Percentiles rank a stretch among this genome's conserved stretches.
phyloP scores from a whole-genome alignment of 2,113 vertebrate genomes.

The Atlantisia rogersi region DNA sequence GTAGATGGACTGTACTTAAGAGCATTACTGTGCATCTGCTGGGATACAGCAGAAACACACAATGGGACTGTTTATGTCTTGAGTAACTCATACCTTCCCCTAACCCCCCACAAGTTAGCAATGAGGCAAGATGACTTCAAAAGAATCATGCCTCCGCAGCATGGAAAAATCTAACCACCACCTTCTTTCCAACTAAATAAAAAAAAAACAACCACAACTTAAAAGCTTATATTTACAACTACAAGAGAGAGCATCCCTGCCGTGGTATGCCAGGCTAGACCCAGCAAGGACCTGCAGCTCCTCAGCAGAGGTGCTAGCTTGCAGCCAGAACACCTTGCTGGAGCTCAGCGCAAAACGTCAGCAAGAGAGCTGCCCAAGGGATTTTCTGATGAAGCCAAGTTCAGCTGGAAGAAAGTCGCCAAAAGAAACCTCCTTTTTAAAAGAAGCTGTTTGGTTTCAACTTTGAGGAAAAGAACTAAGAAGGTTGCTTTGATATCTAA shows the following conservation, averaged over 20 bases:
- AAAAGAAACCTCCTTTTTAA: neutral
- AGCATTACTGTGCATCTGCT: neutral
- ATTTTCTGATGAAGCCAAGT: neutral
- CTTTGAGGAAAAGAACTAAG: neutral
- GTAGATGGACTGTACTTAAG: neutral
- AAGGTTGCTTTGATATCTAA: neutral
- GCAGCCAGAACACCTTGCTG: neutral
- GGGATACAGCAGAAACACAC: neutral
- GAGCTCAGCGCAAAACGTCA: neutral
- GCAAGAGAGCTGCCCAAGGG: neutral
- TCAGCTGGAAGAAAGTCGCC: neutral
- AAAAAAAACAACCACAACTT: neutral
- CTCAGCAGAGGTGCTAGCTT: neutral
- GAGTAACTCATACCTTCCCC: neutral
- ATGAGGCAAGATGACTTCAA: slow-evolving; percentile 15
- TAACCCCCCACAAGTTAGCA: neutral
- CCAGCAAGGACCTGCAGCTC: neutral
- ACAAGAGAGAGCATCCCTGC: neutral
- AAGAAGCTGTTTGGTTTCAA: neutral
- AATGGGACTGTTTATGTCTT: neutral
- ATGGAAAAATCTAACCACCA: slow-evolving; percentile 37
- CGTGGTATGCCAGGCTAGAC: accelerated
- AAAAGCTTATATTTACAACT: slow-evolving; percentile 24
- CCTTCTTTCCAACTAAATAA: slow-evolving; percentile 48
- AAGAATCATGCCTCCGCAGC: neutral